Conservation (phyloP, 1,140 invertebrate species). For the Potamilus streckersoni region DNA sequence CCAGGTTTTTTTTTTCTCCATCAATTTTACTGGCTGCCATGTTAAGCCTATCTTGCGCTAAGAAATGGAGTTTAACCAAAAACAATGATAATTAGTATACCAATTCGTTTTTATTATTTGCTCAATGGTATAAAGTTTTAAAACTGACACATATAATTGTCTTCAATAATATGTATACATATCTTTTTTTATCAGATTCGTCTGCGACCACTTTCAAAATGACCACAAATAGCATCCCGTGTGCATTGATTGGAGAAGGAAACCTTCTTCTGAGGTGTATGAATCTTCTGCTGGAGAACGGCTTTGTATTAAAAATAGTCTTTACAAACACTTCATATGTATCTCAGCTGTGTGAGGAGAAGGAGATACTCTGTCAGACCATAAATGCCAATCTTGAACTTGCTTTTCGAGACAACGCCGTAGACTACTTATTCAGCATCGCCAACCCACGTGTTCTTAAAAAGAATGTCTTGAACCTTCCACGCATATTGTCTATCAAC, state of each 20-base stretch:
- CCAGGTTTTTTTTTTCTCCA: too few species aligned
- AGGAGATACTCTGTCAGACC: conserved; percentile 19
- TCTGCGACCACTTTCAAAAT: too few species aligned
- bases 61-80: too few species aligned
- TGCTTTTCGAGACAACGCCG: conserved; percentile 10
- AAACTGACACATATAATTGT: too few species aligned
- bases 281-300: conserved; percentile 14
- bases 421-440: conserved; percentile 47
- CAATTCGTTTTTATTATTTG: too few species aligned
- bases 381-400: conserved; percentile 31
- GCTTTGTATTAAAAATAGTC: conserved; percentile 28
- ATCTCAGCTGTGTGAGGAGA: conserved; percentile 30
- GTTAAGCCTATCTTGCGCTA: too few species aligned
- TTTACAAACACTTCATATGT: conserved; percentile 33
- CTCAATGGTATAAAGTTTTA: too few species aligned
- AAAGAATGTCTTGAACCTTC: conserved; percentile 32
- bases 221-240: conserved; percentile 12
- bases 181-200: too few species aligned
- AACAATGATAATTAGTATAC: too few species aligned
- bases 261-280: conserved; percentile 40
- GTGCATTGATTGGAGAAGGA: conserved; percentile 44
- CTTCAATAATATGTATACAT: too few species aligned
- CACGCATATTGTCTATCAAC: conserved; percentile 36
- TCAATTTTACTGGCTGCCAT: too few species aligned
- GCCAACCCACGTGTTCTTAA: conserved; percentile 44